Base-by-base conservation (phyloP, 2,888 invertebrate species). In the Nomada fucata region DNA sequence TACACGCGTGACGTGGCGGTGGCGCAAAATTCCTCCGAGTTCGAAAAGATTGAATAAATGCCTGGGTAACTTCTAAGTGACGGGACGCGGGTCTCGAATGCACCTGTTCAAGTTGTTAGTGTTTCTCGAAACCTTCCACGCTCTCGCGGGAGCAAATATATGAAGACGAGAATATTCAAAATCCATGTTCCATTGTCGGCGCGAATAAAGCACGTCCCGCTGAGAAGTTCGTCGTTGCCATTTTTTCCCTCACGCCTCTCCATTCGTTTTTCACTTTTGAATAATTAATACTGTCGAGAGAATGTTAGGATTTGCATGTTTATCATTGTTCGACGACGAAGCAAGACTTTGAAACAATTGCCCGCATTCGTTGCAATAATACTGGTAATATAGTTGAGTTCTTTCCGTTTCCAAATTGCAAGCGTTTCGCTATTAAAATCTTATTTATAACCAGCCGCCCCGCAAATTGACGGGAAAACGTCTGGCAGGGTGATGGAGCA, bases 51-150 rank as follows among this genome's bases (percentile, higher is more conserved):
- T 20, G 57, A 69, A 69, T 57, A 69, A 69, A 57, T 44, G 44
- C 26, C 23, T 0, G 23, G 9, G 68, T 23, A 68, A 55, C 53
- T 68, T 68, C 53, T 42, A 67, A 67, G 68, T 55, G 67, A 15
- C 53, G 53, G 53, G 53, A 68, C 42, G 53, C 68, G 10, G 36
- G 53, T 55, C 42, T 42, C 68, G 53, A 23, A 36, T 55, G 42
- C 53, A 42, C 36, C 53, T 44, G 53, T 68, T 55, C 68, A 53
- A 68, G 53, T 68, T 68, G 68, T 68, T 68, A 68, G 42, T 5
- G 55, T 68, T 68, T 23, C 42, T 55, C 18, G 53, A 10, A 68
- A 55, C 68, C 55, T 68, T 55, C 20, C 18, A 42, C 53, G 15
- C 18, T 13, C 15, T 0, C 55, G 15, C 9, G 18, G 23, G 42